These are phyloP conservation scores for Phengaris alcon DNA, from an alignment of 2,888 invertebrate species.

Conservation along the genomic window DNA sequence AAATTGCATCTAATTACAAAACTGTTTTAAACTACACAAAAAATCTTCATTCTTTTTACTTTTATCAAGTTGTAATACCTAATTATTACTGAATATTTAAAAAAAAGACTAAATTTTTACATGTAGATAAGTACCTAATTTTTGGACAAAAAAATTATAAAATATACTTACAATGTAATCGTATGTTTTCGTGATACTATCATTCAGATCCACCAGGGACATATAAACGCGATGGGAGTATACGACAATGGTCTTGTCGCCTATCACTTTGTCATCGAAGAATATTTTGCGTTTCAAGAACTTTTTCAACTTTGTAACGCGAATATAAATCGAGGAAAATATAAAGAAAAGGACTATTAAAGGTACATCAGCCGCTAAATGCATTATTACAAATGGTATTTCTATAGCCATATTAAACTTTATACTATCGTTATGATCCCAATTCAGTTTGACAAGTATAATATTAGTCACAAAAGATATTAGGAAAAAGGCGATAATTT, in stretches of 20 bases:
- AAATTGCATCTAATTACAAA: too few relatives aligned
- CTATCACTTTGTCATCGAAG: slow-evolving; percentile 13
- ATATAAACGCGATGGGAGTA: slow-evolving; percentile 23
- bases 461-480: background rate
- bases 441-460: background rate
- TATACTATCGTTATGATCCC: background rate
- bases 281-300: slow-evolving; percentile 27
- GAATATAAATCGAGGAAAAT: slow-evolving; percentile 22
- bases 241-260: background rate
- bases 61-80: too few relatives aligned
- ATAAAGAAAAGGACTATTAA: slow-evolving; percentile 13
- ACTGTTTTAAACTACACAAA: too few relatives aligned
- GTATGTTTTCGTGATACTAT: slow-evolving; percentile 21
- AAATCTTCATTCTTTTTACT: too few relatives aligned
- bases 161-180: slow-evolving; percentile 21
- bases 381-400: background rate
- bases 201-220: slow-evolving; percentile 24
- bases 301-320: background rate
- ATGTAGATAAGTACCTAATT: background rate
- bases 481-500: background rate
- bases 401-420: background rate
- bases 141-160: background rate
- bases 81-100: too few relatives aligned
- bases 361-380: slow-evolving; percentile 14
- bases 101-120: too few relatives aligned